These are phyloP conservation scores for Sphenodon punctatus DNA, from an alignment of 2,797 vertebrate genomes.

Conservation along the genomic window DNA sequence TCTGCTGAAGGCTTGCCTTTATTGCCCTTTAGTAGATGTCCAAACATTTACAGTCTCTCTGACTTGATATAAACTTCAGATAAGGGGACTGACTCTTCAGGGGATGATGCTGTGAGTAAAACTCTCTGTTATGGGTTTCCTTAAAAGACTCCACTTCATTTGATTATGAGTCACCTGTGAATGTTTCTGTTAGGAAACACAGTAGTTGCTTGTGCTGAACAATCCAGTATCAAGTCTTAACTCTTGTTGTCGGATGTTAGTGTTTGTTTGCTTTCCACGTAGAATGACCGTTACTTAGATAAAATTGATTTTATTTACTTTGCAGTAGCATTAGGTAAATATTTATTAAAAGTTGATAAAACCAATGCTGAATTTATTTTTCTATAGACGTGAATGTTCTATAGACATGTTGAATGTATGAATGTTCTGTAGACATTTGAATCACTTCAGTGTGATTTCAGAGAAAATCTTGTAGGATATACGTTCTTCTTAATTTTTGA, in stretches of 20 bases:
- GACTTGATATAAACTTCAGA: slow-evolving; percentile 1
- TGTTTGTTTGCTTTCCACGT: neutral
- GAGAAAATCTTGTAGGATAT: neutral
- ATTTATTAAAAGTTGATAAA: neutral
- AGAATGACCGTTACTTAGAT: neutral
- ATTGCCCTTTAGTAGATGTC: slow-evolving; percentile 2
- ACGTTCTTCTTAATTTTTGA: neutral
- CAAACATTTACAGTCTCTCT: neutral
- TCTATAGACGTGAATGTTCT: no score
- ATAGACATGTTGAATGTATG: no score
- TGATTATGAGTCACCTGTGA: neutral
- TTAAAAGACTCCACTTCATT: neutral
- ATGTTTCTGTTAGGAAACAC: neutral
- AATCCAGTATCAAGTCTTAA: neutral
- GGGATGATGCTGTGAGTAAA: neutral
- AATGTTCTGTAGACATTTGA: neutral
- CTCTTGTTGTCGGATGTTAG: neutral
- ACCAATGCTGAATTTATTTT: no score
- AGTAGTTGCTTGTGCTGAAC: slow-evolving; percentile 15
- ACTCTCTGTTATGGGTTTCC: neutral
- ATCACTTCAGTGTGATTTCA: neutral
- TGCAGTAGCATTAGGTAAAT: slow-evolving; percentile 14
- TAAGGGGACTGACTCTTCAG: neutral
- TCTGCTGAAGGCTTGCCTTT: neutral
- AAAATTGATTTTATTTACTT: neutral